Evolutionary conservation across 1,140 invertebrate species (phyloP).

Genomic region (Trichonephila clavipes): DNA sequence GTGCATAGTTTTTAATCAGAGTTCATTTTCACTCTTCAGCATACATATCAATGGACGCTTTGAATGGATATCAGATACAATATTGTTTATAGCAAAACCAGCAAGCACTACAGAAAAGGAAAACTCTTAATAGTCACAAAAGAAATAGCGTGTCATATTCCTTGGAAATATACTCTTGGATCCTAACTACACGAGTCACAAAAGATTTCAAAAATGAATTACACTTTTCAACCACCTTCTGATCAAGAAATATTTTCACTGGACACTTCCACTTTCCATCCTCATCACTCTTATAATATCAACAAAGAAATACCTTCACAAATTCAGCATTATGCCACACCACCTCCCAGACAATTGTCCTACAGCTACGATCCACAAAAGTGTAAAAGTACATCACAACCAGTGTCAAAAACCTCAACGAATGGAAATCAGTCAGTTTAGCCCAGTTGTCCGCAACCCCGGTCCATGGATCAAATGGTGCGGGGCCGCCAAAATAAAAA

Average conservation of each 20-base stretch:
- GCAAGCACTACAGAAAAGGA: neutral
- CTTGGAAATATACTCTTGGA: conserved; percentile 69
- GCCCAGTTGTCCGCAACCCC: too few relatives aligned
- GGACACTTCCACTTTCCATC: neutral
- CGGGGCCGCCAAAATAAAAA: too few relatives aligned
- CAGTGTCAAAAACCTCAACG: neutral
- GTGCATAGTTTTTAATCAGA: too few relatives aligned
- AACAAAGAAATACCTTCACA: neutral
- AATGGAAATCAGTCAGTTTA: neutral
- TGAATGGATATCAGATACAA: neutral
- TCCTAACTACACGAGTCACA: conserved; percentile 71
- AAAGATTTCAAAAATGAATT: neutral
- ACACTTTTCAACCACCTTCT: neutral
- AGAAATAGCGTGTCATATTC: conserved; percentile 26
- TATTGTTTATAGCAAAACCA: neutral
- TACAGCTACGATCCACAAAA: neutral
- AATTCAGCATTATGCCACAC: neutral
- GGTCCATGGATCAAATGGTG: too few relatives aligned
- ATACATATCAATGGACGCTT: neutral
- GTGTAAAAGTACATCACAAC: neutral
- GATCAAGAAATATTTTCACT: neutral
- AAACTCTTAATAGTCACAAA: conserved; percentile 46
- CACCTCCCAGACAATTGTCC: neutral
- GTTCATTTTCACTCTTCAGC: neutral
- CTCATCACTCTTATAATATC: neutral